Evolutionary conservation across 1,140 invertebrate genomes (phyloP).

Genomic region (Helicoverpa zea): DNA sequence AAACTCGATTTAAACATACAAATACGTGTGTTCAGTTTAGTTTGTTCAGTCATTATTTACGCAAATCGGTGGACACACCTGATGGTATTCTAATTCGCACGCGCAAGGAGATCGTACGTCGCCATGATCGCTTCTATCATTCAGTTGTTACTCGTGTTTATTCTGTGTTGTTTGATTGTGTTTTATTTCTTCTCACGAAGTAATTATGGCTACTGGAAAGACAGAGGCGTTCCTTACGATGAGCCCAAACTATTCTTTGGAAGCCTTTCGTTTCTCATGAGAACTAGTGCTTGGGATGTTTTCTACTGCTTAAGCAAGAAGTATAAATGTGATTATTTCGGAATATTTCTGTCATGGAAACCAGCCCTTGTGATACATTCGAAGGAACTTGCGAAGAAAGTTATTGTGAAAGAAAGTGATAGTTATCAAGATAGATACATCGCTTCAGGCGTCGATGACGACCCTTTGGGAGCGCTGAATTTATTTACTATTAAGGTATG

Average conservation of each 20-base stretch:
- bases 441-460: conserved; percentile 62
- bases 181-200: conserved; percentile 40
- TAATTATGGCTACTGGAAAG: conserved; percentile 69
- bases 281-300: conserved; percentile 68
- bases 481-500: conserved; percentile 75
- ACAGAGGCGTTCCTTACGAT: conserved; percentile 65
- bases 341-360: conserved; percentile 68
- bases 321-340: conserved; percentile 63
- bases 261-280: conserved; percentile 68
- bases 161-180: conserved; percentile 4
- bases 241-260: conserved; percentile 65
- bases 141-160: conserved; percentile 23
- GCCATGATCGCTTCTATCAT: conserved; percentile 23
- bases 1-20: too few species aligned
- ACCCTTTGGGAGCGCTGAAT: conserved; percentile 74
- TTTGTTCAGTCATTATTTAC: background rate
- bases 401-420: conserved; percentile 70
- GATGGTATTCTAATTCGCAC: conserved; percentile 3
- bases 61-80: background rate
- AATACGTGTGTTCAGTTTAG: too few species aligned
- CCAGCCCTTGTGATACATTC: conserved; percentile 70
- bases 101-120: conserved; percentile 12
- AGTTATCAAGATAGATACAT: conserved; percentile 71
- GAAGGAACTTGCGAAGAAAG: conserved; percentile 66
- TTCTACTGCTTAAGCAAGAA: conserved; percentile 63